These are phyloP conservation scores for Procapra przewalskii DNA, from an alignment of 2,113 vertebrate genomes.

Conservation along the genomic window DNA sequence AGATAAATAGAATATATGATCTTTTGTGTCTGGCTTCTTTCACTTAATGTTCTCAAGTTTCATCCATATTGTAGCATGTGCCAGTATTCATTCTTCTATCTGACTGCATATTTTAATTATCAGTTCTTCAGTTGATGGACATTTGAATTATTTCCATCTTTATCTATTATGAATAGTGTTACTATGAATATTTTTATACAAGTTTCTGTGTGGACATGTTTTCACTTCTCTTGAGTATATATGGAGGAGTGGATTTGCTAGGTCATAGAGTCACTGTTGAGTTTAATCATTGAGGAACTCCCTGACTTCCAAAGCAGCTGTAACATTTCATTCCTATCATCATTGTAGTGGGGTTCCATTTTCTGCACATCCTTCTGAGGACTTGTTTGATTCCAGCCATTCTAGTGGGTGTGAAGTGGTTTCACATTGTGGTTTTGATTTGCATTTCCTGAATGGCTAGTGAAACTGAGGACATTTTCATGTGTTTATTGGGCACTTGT, in stretches of 20 bases:
- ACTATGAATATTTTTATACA: not conserved
- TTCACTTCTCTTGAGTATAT: not conserved
- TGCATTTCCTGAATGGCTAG: not conserved
- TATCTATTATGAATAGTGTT: not conserved
- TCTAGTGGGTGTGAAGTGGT: not conserved
- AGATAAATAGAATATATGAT: not conserved
- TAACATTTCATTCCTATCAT: not conserved
- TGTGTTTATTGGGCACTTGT: not conserved
- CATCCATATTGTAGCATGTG: not conserved
- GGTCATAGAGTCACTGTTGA: not conserved
- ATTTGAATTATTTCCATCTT: not conserved
- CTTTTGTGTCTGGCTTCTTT: not conserved
- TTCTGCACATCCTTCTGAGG: not conserved
- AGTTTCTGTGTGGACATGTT: not conserved
- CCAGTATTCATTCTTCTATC: not conserved
- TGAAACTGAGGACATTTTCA: not conserved
- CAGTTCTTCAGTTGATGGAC: not conserved
- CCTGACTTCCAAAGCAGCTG: not conserved
- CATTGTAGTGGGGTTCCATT: not conserved
- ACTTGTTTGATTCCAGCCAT: not conserved
- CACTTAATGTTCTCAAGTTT: not conserved
- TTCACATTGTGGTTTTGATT: not conserved
- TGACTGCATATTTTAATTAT: constrained; percentile 1
- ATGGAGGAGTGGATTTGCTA: not conserved
- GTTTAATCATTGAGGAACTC: not conserved